Conservation (phyloP, 2,113 vertebrate species). For the Oceanites oceanicus region DNA sequence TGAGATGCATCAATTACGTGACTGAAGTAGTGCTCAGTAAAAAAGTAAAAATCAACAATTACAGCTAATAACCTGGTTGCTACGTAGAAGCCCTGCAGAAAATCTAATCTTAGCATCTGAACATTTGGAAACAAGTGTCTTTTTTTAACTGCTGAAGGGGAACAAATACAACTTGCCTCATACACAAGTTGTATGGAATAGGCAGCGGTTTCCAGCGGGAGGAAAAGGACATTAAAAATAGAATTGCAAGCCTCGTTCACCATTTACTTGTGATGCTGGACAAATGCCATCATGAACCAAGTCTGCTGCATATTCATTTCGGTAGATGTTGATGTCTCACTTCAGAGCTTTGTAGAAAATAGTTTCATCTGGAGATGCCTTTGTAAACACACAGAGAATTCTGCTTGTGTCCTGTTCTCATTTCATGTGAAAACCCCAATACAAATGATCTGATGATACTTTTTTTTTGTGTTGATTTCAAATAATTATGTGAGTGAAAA, state of each 20-base stretch:
- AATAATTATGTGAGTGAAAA: not conserved
- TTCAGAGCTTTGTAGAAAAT: constrained; percentile 2
- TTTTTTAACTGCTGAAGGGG: not conserved
- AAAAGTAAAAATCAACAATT: not conserved
- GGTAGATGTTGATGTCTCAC: not conserved
- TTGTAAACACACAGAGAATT: not conserved
- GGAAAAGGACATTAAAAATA: constrained; percentile 13
- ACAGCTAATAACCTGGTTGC: not conserved
- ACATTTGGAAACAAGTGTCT: not conserved
- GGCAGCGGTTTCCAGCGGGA: not conserved
- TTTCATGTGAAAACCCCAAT: not conserved
- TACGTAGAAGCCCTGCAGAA: not conserved
- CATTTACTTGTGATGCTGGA: not conserved
- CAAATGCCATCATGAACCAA: not conserved
- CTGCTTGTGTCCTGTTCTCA: not conserved
- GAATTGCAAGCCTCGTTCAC: not conserved
- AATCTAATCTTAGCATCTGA: not conserved
- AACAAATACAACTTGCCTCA: not conserved
- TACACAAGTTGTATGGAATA: not conserved
- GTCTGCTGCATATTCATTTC: constrained; percentile 23
- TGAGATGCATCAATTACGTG: not conserved
- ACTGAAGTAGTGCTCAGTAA: not conserved
- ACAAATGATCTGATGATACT: not conserved
- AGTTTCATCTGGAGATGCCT: not conserved
- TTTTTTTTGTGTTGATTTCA: not conserved